A percentile compares a stretch with the other conserved stretches of the same genome.
These are phyloP conservation scores for Dascillus cervinus DNA, from an alignment of 2,888 invertebrate genomes.

Conservation along the genomic window DNA sequence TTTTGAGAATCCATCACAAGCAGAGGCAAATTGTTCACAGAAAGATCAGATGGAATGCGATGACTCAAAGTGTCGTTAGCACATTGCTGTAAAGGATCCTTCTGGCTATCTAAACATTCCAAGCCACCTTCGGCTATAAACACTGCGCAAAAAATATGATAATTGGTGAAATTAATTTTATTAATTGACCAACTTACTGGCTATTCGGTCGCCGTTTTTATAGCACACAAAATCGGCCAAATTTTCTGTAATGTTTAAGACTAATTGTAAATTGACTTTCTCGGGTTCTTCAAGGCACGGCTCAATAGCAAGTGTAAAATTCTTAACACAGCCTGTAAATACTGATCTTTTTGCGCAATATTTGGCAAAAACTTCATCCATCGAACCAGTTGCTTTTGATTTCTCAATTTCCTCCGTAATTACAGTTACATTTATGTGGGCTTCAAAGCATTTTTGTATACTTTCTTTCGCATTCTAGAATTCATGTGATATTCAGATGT, in stretches of 20 bases:
- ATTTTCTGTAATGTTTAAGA: conserved; percentile 61
- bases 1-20: conserved; percentile 52
- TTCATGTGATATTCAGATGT: background rate
- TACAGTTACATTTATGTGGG: conserved; percentile 50
- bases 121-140: conserved; percentile 78
- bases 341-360: conserved; percentile 61
- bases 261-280: conserved; percentile 50
- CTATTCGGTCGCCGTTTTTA: conserved; percentile 76
- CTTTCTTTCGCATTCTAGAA: conserved; percentile 42
- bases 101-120: conserved; percentile 59
- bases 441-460: conserved; percentile 49
- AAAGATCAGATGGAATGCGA: conserved; percentile 44
- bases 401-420: conserved; percentile 56
- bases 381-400: conserved; percentile 56
- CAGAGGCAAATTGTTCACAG: conserved; percentile 47
- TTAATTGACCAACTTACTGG: conserved; percentile 51
- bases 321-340: conserved; percentile 54
- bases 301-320: conserved; percentile 49
- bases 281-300: conserved; percentile 59
- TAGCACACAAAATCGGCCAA: conserved; percentile 66
- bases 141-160: conserved; percentile 44
- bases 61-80: conserved; percentile 53
- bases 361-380: too few relatives aligned
- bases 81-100: conserved; percentile 55
- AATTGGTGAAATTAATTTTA: background rate